phyloP scores from a whole-genome alignment of 2,888 invertebrate genomes.

The Anoncus sp. region DNA sequence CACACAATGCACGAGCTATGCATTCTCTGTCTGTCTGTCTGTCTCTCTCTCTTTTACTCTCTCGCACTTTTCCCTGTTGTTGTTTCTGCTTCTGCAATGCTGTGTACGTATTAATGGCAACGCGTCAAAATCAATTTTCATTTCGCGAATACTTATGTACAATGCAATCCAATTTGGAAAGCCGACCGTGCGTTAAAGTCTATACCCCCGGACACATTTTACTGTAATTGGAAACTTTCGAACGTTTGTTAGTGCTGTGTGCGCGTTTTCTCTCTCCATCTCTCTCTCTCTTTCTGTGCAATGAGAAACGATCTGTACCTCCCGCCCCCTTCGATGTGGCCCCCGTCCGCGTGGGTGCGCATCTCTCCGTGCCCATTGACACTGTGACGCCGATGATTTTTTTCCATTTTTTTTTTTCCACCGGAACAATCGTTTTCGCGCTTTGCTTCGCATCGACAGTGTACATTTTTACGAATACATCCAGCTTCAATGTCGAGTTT shows the following conservation, averaged over 20 bases:
- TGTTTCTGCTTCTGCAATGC: slow-evolving; percentile 39
- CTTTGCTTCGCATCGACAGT: slow-evolving; percentile 36
- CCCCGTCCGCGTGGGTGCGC: slow-evolving; percentile 46
- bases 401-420: slow-evolving; percentile 23
- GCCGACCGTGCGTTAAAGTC: slow-evolving; percentile 64
- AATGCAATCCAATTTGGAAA: slow-evolving; percentile 80
- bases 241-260: slow-evolving; percentile 73
- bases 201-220: slow-evolving; percentile 72
- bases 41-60: slow-evolving; percentile 17
- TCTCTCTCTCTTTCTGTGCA: slow-evolving; percentile 38
- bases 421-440: slow-evolving; percentile 41
- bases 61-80: slow-evolving; percentile 46
- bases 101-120: slow-evolving; percentile 78
- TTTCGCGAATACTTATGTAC: slow-evolving; percentile 81
- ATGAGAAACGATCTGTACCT: slow-evolving; percentile 61
- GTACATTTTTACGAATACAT: slow-evolving; percentile 34
- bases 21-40: slow-evolving; percentile 23
- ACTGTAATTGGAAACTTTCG: slow-evolving; percentile 79
- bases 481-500: slow-evolving; percentile 10
- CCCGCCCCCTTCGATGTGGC: slow-evolving; percentile 12
- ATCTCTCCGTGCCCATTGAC: slow-evolving; percentile 45
- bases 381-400: slow-evolving; percentile 51
- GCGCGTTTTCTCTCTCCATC: slow-evolving; percentile 21
- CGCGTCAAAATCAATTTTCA: slow-evolving; percentile 82
- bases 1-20: slow-evolving; percentile 52